Conservation (phyloP, 2,797 vertebrate species). For the Chanos chanos region DNA sequence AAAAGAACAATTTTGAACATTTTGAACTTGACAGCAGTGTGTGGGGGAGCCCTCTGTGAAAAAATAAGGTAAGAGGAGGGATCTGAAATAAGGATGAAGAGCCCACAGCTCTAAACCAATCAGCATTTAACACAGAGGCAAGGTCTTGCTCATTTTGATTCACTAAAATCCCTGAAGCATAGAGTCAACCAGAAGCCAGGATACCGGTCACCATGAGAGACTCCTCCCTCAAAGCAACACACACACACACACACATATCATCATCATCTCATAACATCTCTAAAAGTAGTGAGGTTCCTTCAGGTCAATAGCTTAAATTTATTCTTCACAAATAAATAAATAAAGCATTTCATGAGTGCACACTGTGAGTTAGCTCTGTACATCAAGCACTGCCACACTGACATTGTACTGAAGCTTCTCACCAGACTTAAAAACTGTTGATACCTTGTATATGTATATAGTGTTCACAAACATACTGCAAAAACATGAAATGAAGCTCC, state of each 20-base stretch:
- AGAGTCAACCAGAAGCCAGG: too few relatives aligned
- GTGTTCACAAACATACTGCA: constrained; percentile 24
- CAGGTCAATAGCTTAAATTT: constrained; percentile 22
- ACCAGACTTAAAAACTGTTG: constrained; percentile 32
- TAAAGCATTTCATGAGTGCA: constrained; percentile 30
- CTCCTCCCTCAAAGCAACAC: neutral
- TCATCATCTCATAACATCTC: too few relatives aligned
- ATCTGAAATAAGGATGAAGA: constrained; percentile 10
- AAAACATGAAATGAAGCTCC: constrained; percentile 18
- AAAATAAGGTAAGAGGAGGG: constrained; percentile 1
- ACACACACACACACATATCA: too few relatives aligned
- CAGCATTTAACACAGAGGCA: constrained; percentile 15
- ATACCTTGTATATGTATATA: constrained; percentile 11
- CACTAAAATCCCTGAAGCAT: too few relatives aligned
- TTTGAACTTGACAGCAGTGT: too few relatives aligned
- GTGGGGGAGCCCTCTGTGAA: constrained; percentile 3
- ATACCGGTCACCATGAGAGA: constrained; percentile 22
- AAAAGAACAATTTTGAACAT: too few relatives aligned
- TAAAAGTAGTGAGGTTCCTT: too few relatives aligned
- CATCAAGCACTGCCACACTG: constrained; percentile 33
- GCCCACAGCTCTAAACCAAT: constrained; percentile 15
- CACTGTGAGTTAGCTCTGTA: constrained; percentile 36
- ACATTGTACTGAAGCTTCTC: constrained; percentile 30
- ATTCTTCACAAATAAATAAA: constrained; percentile 28
- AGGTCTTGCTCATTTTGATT: neutral